Conservation (phyloP, 2,113 vertebrate species). For the Athene noctua region DNA sequence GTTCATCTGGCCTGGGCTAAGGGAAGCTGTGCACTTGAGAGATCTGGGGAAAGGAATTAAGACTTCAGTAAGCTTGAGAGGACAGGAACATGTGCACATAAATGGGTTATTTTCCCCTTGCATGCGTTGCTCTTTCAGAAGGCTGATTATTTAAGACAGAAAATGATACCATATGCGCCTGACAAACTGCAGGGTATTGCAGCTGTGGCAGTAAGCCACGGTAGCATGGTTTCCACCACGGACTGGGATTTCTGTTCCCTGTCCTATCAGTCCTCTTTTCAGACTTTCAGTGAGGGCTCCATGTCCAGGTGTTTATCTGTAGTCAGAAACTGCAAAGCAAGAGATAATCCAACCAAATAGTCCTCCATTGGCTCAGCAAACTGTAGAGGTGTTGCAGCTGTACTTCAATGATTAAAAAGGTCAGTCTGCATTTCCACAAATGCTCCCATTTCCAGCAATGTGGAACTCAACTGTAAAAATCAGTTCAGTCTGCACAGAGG, state of each 20-base stretch:
- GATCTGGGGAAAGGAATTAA: background rate
- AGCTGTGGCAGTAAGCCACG: background rate
- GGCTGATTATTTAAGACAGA: background rate
- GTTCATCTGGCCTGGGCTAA: background rate
- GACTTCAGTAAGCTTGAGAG: background rate
- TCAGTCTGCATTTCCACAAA: background rate
- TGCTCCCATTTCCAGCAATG: background rate
- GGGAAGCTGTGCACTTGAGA: background rate
- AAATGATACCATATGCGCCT: background rate
- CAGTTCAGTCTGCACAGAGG: background rate
- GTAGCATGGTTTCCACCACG: background rate
- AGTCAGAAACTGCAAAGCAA: background rate
- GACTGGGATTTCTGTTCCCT: background rate
- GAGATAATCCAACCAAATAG: background rate
- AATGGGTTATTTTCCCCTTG: background rate
- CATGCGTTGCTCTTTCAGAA: background rate
- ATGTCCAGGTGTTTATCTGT: background rate
- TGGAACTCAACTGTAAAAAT: background rate
- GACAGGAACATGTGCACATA: background rate
- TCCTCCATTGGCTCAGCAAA: background rate
- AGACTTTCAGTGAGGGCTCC: background rate
- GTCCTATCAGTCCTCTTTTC: background rate
- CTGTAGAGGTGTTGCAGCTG: background rate
- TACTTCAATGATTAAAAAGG: background rate
- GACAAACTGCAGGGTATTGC: background rate